Evolutionary conservation across 2,888 invertebrate species (phyloP).

Genomic region (Barypeithes pellucidus): DNA sequence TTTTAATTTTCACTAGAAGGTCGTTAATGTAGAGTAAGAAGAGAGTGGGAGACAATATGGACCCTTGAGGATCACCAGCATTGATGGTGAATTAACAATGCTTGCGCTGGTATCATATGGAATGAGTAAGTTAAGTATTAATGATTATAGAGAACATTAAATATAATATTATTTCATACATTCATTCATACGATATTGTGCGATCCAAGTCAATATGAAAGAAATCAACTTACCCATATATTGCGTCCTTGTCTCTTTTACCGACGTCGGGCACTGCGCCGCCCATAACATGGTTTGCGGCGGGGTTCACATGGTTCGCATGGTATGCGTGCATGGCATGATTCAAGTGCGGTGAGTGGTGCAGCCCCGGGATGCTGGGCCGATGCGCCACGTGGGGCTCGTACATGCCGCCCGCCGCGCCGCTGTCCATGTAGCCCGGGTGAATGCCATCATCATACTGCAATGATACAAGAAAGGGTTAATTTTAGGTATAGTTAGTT

Average conservation of each 20-base stretch:
- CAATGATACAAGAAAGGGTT: conserved; percentile 58
- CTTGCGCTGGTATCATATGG: too few relatives aligned
- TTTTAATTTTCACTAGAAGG: too few relatives aligned
- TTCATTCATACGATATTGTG: too few relatives aligned
- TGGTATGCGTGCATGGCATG: conserved; percentile 88
- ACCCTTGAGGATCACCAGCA: too few relatives aligned
- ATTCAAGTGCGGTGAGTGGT: conserved; percentile 88
- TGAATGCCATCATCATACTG: conserved; percentile 97
- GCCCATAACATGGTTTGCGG: conserved; percentile 86
- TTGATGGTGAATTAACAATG: too few relatives aligned
- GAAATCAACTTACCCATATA: conserved; percentile 98
- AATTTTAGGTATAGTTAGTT: not conserved
- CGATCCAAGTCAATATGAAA: too few relatives aligned
- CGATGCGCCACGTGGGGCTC: conserved; percentile 83
- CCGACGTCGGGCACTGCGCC: conserved; percentile 88
- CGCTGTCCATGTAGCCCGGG: conserved; percentile 91
- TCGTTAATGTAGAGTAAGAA: too few relatives aligned
- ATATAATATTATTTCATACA: too few relatives aligned
- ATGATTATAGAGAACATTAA: too few relatives aligned
- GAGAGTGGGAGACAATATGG: too few relatives aligned
- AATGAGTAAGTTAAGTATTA: too few relatives aligned
- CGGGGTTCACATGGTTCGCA: conserved; percentile 78
- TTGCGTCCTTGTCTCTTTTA: conserved; percentile 98
- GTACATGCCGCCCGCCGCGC: conserved; percentile 78
- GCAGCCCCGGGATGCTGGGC: conserved; percentile 78